Percentiles rank a stretch among this genome's conserved stretches.
These are phyloP conservation scores for Hetaerina americana DNA, from an alignment of 1,140 invertebrate genomes.

Conservation along the genomic window DNA sequence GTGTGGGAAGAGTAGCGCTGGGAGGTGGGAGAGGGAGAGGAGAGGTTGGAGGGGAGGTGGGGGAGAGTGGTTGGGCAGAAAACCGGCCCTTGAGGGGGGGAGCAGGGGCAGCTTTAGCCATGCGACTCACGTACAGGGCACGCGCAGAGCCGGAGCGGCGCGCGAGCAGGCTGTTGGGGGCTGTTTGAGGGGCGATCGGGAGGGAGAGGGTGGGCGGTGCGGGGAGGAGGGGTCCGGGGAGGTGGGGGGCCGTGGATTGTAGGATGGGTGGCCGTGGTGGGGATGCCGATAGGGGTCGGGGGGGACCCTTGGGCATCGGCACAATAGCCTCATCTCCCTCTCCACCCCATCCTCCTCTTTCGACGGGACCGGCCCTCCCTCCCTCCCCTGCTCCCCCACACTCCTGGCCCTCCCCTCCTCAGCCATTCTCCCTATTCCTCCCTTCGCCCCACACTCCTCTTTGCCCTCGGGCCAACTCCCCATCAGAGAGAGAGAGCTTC, in stretches of 20 bases:
- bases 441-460: too few species aligned
- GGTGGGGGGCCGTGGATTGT: not conserved
- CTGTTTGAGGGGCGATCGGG: too few species aligned
- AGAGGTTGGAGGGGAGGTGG: not conserved
- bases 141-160: not conserved
- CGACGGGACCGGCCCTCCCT: not conserved
- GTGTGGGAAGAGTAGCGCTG: too few species aligned
- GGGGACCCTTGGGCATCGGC: not conserved
- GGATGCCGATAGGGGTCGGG: not conserved
- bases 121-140: not conserved
- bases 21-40: not conserved
- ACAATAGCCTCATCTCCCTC: not conserved
- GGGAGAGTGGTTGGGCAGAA: not conserved
- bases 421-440: not conserved
- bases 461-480: not conserved
- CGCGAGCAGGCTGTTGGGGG: too few species aligned
- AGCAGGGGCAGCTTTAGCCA: not conserved
- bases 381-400: not conserved
- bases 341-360: not conserved
- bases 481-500: too few species aligned
- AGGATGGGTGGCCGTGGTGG: not conserved
- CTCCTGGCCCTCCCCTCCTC: not conserved
- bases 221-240: not conserved
- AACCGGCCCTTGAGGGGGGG: not conserved
- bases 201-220: not conserved